Percentiles rank a stretch among this genome's conserved stretches.
phyloP scores from a whole-genome alignment of 2,113 vertebrate species.

The Entomyzon cyanotis region DNA sequence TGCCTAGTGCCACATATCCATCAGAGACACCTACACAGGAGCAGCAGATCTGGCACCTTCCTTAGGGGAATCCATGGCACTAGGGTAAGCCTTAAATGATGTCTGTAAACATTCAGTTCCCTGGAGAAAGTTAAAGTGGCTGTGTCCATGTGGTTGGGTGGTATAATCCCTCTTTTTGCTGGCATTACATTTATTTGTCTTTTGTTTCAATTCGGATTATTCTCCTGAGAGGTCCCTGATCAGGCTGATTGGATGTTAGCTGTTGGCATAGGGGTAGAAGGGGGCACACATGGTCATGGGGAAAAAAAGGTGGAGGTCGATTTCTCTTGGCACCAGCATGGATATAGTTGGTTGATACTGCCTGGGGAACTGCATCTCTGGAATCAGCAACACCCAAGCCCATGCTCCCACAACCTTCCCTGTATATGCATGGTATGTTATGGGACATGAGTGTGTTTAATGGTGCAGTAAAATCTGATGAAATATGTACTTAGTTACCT shows the following conservation, averaged over 20 bases:
- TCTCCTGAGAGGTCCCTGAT: neutral
- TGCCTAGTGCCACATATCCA: neutral
- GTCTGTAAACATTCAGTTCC: neutral
- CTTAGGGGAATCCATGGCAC: neutral
- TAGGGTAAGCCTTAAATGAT: neutral
- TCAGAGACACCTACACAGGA: neutral
- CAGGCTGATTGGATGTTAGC: neutral
- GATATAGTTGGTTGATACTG: neutral
- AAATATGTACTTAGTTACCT: neutral
- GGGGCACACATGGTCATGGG: fast-evolving
- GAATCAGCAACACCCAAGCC: neutral
- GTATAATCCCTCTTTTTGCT: neutral
- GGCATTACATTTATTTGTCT: neutral
- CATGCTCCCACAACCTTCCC: neutral
- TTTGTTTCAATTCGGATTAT: neutral
- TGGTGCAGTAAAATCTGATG: neutral
- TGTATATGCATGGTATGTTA: neutral
- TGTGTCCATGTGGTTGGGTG: neutral
- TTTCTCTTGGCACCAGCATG: neutral
- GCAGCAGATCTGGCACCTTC: neutral
- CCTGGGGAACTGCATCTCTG: neutral
- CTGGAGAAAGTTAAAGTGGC: neutral
- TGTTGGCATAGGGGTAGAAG: neutral
- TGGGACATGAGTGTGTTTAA: neutral
- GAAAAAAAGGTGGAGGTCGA: neutral